Base-by-base conservation (phyloP, 1,140 invertebrate genomes). In the Platyscapa corneri region DNA sequence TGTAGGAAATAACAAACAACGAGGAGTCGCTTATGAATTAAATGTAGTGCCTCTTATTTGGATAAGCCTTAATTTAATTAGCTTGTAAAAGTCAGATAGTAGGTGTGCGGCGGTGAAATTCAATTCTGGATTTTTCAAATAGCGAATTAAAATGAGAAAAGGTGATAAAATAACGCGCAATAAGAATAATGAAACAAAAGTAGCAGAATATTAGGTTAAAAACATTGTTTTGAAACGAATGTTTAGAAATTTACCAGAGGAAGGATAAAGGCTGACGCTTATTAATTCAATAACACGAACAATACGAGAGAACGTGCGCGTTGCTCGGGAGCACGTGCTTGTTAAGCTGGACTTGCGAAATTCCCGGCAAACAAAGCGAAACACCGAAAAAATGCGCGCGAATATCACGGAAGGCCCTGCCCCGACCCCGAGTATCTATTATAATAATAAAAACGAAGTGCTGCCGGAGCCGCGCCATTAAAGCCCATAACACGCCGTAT, bases 381-480 rank as follows among this genome's bases (percentile, higher is more conserved):
- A 67, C 32, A 34, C 14, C 12, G 16, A 1, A 67, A 67, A 67
- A 34, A 67, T 67, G 64, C 30, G 32, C 32, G 32, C 16, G 64
- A 67, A 30, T 60, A 20, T 6, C 5, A 3, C 5, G 27, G 7
- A 14, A 60, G 23, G 56, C 10, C 23, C 23, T 27, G 23, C 23
- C 56, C 10, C 23, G 27, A 23, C 23, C 56, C 23, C 23, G 56
- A 27, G 56, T 23, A 60, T 60, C 56, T 3, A 27, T 60, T 60
- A 60, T 60, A 60, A 60, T 60, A 60, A 60, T 46, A 75, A 75
- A 76, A 76, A 76, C 12, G 30, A 32, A 76, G 75, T 10, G 46
- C 27, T n/a, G 5, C 39, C 12, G 12, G 3, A 14, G 1, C 34
- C 27, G 23, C 30, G 18, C 46, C 46, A 42, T 53, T 76, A 53